Conservation (phyloP, 2,113 vertebrate species). For the Eidolon helvum region DNA sequence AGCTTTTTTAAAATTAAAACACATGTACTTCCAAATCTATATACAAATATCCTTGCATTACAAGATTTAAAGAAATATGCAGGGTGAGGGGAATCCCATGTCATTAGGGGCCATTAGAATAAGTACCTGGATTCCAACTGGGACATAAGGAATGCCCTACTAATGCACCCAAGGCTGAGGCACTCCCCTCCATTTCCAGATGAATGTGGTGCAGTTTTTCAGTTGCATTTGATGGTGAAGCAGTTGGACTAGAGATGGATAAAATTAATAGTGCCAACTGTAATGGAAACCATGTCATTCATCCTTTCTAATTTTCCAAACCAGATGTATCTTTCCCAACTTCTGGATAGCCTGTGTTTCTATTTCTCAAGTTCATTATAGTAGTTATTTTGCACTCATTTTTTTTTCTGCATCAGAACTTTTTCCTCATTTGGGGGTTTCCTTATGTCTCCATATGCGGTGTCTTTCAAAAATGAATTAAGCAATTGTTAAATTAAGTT, state of each 20-base stretch:
- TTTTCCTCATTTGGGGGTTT: neutral
- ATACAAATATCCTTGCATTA: neutral
- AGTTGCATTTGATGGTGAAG: neutral
- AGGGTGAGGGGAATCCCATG: neutral
- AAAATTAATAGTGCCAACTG: neutral
- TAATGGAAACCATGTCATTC: neutral
- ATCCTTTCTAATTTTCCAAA: neutral
- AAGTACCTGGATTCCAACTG: neutral
- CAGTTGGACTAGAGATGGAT: neutral
- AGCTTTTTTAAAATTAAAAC: conserved; percentile 42
- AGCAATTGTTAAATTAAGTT: neutral
- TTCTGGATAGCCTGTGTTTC: neutral
- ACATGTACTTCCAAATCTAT: neutral
- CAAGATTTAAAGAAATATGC: neutral
- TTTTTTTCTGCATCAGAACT: neutral
- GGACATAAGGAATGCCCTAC: neutral
- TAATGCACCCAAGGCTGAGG: neutral
- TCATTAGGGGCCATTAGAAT: neutral
- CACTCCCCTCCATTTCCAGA: neutral
- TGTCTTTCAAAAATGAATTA: neutral
- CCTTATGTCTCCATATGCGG: neutral
- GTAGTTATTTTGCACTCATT: neutral
- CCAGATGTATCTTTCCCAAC: neutral
- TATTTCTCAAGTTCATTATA: neutral
- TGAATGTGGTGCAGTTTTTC: neutral